Evolutionary conservation across 1,140 invertebrate genomes (phyloP).

Genomic region (Trachymyrmex cornetzi): DNA sequence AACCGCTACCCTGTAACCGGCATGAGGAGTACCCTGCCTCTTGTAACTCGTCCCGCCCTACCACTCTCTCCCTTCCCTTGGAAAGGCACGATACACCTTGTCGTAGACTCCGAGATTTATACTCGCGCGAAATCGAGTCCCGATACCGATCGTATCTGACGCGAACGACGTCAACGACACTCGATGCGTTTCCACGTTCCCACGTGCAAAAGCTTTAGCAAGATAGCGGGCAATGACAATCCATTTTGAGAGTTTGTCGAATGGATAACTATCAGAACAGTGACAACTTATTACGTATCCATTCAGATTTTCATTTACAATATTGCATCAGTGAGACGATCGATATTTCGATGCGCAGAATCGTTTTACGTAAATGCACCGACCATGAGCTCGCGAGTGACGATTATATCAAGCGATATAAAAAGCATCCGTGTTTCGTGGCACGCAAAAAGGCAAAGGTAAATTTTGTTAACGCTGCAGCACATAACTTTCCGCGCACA

Average conservation of each 20-base stretch:
- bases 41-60: conserved; percentile 59
- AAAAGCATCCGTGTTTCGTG: conserved; percentile 1
- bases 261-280: neutral
- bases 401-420: conserved; percentile 16
- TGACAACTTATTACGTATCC: neutral
- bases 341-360: conserved; percentile 9
- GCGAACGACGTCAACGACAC: conserved; percentile 44
- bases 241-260: neutral
- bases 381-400: neutral
- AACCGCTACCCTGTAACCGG: conserved; percentile 68
- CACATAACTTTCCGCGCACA: conserved; percentile 8
- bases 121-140: conserved; percentile 79
- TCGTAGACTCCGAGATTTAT: conserved; percentile 79
- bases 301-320: neutral
- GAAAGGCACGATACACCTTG: conserved; percentile 78
- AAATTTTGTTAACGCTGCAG: conserved; percentile 27
- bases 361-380: neutral
- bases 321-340: neutral
- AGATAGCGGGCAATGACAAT: neutral
- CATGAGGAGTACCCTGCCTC: conserved; percentile 66
- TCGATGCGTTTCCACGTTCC: conserved; percentile 21
- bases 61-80: neutral
- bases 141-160: conserved; percentile 76
- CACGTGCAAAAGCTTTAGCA: neutral
- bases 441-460: conserved; percentile 10